Evolutionary conservation across 2,888 invertebrate genomes (phyloP), one percentile per base, ranked within the genome.

Genomic region (Ophion obscuratus): DNA sequence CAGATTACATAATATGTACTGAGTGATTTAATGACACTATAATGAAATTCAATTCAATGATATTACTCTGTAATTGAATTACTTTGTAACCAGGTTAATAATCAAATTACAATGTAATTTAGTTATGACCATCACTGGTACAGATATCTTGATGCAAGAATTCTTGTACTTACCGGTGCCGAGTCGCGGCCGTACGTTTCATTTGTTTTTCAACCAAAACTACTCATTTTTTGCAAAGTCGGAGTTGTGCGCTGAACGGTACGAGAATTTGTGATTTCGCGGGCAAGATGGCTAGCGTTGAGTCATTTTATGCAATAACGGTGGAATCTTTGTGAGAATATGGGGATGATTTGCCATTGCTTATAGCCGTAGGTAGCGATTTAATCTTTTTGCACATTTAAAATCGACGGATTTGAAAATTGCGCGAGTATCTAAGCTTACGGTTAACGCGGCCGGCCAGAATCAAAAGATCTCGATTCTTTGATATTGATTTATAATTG

Each of bases 181-280:
- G 5, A 47, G 11, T 20, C 53, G 53, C 27, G 47, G 9, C 20
- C 10, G 3, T 76, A 62, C 11, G 0, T 53, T 53, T 20, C 27
- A 27, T 27, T 27, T n/a, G 7, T 31, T 66, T 10, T 11, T n/a
- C 36, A 36, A 20, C 11, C 24, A 57, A 57, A 31, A 53, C 20
- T 59, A 57, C 66, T 76, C 66, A n/a, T 31, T 36, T 47, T 20
- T 36, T 20, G 53, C 31, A 10, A 57, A 53, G 24, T 74, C 20
- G 7, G 36, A 20, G 31, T 57, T 71, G 36, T 61, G 73, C n/a
- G 20, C 10, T 6, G 17, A 74, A 74, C 61, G 24, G 36, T n/a
- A 64, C 17, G 66, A 66, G 53, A 66, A 53, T 66, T 66, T 14
- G 31, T 11, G 31, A 36, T 53, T 62, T 44, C 62, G 75, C 17